Conservation (phyloP, 2,113 vertebrate species). For the Cephalopterus ornatus region DNA sequence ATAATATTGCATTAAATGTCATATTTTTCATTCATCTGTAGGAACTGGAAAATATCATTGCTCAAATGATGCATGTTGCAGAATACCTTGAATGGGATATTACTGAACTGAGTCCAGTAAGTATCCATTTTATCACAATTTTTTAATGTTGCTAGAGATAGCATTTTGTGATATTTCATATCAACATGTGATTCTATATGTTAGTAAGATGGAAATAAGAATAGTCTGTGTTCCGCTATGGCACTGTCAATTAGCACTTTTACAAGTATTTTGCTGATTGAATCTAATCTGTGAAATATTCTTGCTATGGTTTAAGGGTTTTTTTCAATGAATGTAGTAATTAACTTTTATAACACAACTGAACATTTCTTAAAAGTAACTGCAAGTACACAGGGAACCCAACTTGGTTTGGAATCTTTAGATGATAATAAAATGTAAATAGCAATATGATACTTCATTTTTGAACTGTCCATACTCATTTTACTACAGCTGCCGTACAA, state of each 20-base stretch:
- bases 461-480: background rate
- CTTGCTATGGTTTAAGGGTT: background rate
- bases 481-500: background rate
- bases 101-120: conserved; percentile 89
- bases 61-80: conserved; percentile 87
- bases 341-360: background rate
- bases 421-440: background rate
- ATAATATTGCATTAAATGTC: background rate
- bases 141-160: background rate
- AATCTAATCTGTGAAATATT: background rate
- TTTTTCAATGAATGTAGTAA: background rate
- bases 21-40: background rate
- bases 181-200: background rate
- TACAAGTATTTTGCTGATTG: background rate
- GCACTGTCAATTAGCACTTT: background rate
- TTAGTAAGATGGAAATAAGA: background rate
- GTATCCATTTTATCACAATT: conserved; percentile 29
- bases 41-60: conserved; percentile 85
- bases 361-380: background rate
- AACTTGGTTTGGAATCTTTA: background rate
- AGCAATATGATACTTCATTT: background rate
- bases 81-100: conserved; percentile 88
- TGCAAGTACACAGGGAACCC: background rate
- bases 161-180: background rate
- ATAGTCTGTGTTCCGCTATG: background rate